phyloP scores from a whole-genome alignment of 1,140 invertebrate species.

The Argopecten irradians region DNA sequence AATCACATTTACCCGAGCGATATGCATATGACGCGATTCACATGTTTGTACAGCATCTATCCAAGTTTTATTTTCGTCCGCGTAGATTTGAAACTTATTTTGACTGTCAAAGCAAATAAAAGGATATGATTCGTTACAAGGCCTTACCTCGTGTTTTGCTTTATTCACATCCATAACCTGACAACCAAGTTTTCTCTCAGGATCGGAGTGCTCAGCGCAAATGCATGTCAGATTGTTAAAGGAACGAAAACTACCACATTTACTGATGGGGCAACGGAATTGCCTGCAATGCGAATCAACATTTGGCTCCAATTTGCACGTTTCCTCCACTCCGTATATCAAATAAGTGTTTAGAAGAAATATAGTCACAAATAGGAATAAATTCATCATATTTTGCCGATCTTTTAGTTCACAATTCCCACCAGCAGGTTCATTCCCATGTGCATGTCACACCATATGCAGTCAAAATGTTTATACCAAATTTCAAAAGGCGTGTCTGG shows the following conservation, averaged over 20 bases:
- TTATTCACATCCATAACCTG: background rate
- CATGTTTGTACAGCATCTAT: background rate
- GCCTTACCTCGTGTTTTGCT: background rate
- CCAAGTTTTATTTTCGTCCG: background rate
- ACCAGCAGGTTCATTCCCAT: background rate
- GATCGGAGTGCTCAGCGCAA: background rate
- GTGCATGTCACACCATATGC: background rate
- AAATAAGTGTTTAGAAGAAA: background rate
- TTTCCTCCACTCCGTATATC: background rate
- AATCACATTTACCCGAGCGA: background rate
- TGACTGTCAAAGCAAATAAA: background rate
- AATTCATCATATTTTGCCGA: background rate
- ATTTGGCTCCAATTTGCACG: background rate
- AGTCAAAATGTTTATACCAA: background rate
- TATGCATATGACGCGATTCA: background rate
- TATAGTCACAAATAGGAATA: background rate
- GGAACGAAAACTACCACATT: background rate
- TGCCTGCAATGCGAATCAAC: background rate
- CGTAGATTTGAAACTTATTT: background rate
- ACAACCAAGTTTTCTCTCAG: background rate
- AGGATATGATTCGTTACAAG: background rate
- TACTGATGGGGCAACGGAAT: background rate
- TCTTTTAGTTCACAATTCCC: no score
- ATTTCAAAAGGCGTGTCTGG: background rate
- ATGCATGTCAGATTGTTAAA: background rate